Conservation (phyloP, 92 coral and sea anemone genomes). For the Ricordea florida region DNA sequence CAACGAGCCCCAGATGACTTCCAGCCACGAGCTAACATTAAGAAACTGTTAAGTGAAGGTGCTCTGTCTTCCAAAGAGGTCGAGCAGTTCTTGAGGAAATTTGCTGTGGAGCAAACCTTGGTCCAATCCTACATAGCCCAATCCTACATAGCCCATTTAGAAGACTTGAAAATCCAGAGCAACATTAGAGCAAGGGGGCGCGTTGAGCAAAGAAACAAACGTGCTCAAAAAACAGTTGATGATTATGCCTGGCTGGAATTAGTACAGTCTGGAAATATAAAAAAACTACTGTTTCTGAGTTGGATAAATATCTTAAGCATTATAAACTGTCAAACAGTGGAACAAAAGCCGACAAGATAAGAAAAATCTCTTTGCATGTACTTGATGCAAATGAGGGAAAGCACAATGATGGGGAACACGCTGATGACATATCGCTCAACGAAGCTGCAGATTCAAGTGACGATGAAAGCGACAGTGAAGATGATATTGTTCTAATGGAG, state of each 20-base stretch:
- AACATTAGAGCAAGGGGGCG: conserved; percentile 26
- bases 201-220: no score
- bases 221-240: background rate
- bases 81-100: conserved; percentile 4
- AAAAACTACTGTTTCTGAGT: conserved; percentile 12
- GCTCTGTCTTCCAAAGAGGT: conserved; percentile 26
- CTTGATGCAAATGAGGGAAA: conserved; percentile 29
- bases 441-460: background rate
- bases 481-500: conserved; percentile 8
- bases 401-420: background rate
- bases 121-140: conserved; percentile 2
- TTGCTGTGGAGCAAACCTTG: conserved; percentile 6
- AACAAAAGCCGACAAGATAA: background rate
- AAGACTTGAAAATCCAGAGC: conserved; percentile 21
- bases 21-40: conserved; percentile 60
- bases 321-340: background rate
- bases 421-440: background rate
- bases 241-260: conserved; percentile 19
- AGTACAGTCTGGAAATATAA: conserved; percentile 1
- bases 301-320: background rate
- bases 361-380: background rate
- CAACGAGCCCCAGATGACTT: conserved; percentile 42
- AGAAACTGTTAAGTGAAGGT: conserved; percentile 17
- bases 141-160: conserved; percentile 23
- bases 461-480: background rate